Base-by-base conservation (phyloP, 2,888 invertebrate species). In the Spicauda simplicius region DNA sequence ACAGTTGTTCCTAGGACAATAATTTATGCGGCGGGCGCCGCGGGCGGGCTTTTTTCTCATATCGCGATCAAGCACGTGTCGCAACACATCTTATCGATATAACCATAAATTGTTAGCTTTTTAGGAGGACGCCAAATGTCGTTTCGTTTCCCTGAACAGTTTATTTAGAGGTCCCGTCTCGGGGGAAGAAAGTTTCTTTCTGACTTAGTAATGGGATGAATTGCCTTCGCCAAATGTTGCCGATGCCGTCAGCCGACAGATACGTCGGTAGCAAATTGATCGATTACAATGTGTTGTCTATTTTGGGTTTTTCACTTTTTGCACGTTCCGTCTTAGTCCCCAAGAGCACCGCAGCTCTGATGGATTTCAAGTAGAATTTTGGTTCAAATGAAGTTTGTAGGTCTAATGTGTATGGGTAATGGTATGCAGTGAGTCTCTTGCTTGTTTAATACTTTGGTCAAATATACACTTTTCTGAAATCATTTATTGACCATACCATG, bases 101-200 rank as follows among this genome's bases (percentile, higher is more conserved):
- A 74, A 70, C 77, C 77, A 83, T 83, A 84, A 83, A 83, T 84
- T 80, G 78, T 79, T 74, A 71, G 74, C 70, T 71, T 79, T 77
- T 76, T 73, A 70, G 74, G 70, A 77, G 72, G 66, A 61, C 60
- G 16, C 57, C 62, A 54, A 62, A 64, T 68, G 54, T 45, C 68
- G 58, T 65, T 66, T 66, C 67, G 62, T 56, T 56, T 62, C 62
- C 62, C 65, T 66, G 58, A 56, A 62, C 65, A 60, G 65, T 63
- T 68, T 68, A 70, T 68, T 62, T 57, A 59, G 54, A 37, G 58
- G 58, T 50, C 52, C 41, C 60, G 56, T 56, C 37, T 63, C 58
- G 41, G 11, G 59, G 59, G 58, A 66, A 45, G 16, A 59, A 66
- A 66, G 52, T 61, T 63, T 55, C 67, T 56, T 55, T 55, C 52